A percentile compares a stretch with the other conserved stretches of the same genome.
phyloP scores from a whole-genome alignment of 2,113 vertebrate species.

The Otus sunia region DNA sequence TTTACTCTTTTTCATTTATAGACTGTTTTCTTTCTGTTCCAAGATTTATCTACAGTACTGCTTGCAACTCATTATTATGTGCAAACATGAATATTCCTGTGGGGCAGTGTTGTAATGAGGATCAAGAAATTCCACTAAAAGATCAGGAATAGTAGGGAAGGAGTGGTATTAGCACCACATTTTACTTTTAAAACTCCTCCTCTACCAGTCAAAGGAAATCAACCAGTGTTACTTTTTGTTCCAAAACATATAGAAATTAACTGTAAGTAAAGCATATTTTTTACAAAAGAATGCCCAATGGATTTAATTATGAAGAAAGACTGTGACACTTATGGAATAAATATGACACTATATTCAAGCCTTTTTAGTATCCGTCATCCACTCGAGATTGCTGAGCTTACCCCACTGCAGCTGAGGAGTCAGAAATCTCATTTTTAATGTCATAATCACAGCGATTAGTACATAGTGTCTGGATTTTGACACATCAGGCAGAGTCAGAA shows the following conservation, averaged over 20 bases:
- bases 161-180: background rate
- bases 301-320: conserved; percentile 67
- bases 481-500: background rate
- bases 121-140: conserved; percentile 28
- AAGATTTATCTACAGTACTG: background rate
- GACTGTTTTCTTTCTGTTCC: background rate
- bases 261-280: background rate
- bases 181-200: conserved; percentile 26
- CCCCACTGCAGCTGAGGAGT: background rate
- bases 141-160: background rate
- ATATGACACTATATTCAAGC: conserved; percentile 39
- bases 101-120: background rate
- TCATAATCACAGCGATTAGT: conserved; percentile 48
- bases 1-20: background rate
- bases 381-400: background rate
- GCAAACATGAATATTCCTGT: conserved; percentile 4
- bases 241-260: conserved; percentile 24
- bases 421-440: conserved; percentile 34
- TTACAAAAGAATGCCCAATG: conserved; percentile 22
- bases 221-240: background rate
- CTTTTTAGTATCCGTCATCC: conserved; percentile 2
- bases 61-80: conserved; percentile 27
- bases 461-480: background rate
- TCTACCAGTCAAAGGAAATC: conserved; percentile 41
- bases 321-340: conserved; percentile 30